These are phyloP conservation scores for Neopelma chrysocephalum DNA, from an alignment of 2,797 vertebrate species.

Conservation along the genomic window DNA sequence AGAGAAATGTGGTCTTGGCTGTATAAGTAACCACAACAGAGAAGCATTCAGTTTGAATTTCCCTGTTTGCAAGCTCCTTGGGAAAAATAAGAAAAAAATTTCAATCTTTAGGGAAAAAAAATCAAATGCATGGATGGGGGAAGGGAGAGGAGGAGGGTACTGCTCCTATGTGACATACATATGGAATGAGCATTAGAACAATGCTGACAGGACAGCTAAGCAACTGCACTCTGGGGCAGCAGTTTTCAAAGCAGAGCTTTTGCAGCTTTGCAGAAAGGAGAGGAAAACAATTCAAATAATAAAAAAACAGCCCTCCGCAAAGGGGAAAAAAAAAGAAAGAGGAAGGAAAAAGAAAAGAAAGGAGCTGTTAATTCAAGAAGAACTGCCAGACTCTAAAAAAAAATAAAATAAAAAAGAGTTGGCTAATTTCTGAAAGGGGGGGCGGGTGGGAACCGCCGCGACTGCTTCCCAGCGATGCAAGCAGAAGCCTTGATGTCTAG, in stretches of 20 bases:
- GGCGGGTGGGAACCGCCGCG: not conserved
- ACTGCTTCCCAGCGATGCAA: slow-evolving; percentile 42
- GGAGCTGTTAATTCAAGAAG: not conserved
- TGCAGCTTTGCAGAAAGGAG: slow-evolving; percentile 58
- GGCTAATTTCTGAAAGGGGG: slow-evolving; percentile 21
- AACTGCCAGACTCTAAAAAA: not conserved
- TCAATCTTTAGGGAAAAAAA: slow-evolving; percentile 27
- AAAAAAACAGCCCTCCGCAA: slow-evolving; percentile 19
- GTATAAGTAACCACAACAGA: slow-evolving; percentile 51
- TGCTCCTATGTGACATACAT: slow-evolving; percentile 83
- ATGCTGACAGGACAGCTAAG: slow-evolving; percentile 78
- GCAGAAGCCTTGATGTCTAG: slow-evolving; percentile 57
- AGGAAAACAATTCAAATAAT: slow-evolving; percentile 35
- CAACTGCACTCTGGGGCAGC: slow-evolving; percentile 72
- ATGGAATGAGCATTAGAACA: slow-evolving; percentile 82
- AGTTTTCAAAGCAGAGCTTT: slow-evolving; percentile 72
- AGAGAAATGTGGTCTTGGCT: slow-evolving; percentile 45
- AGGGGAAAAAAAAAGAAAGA: not conserved
- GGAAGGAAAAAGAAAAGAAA: not conserved
- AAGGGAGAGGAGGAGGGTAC: slow-evolving; percentile 61
- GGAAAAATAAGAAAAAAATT: slow-evolving; percentile 22
- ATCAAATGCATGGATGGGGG: slow-evolving; percentile 59
- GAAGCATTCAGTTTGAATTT: slow-evolving; percentile 65
- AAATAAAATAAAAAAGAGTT: not conserved
- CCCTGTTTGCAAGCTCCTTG: slow-evolving; percentile 54